Evolutionary conservation across 2,888 invertebrate species (phyloP), one percentile per base, ranked within the genome.

Genomic region (Eupeodes luniger): DNA sequence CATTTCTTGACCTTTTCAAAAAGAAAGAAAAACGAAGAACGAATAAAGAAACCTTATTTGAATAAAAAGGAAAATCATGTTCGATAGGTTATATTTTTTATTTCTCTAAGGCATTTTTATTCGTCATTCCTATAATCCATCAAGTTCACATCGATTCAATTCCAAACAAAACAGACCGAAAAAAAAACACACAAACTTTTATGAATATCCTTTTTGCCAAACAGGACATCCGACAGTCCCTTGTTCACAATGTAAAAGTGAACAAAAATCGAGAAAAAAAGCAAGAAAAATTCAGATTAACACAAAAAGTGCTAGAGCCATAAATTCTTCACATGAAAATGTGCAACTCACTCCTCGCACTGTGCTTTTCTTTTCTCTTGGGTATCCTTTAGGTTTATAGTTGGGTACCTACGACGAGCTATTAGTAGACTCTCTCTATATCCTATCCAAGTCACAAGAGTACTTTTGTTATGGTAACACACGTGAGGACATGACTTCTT

Each of bases 301-400:
- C 67, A 67, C 64, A 77, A 77, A 67, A 69, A 67, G 36, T 81
- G 75, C 51, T 69, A 81, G 67, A 27, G 12, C 61, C 81, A 81
- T 81, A 81, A 75, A 81, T 76, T 69, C 44, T 47, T 51, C 51
- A 40, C 51, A 61, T 69, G 67, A 76, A 76, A 67, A 81, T 81
- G 27, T 27, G 61, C 81, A 81, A 81, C 62, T 40, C 40, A 40
- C 40, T 75, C 81, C 27, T 27, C 3, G 27, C 2, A 81, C 53
- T 64, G 16, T 69, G 44, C 47, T 59, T 47, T 47, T 44, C 53
- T 53, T 19, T 19, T 10, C 0, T 27, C 9, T 27, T 10, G 1
- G 6, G 9, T 40, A 40, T 5, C 27, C 27, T 40, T 7, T 5
- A 40, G 5, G 40, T 40, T 40, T 40, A 9, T 40, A 40, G 9